phyloP scores from a whole-genome alignment of 2,888 invertebrate genomes.

The Synanthedon myopaeformis region DNA sequence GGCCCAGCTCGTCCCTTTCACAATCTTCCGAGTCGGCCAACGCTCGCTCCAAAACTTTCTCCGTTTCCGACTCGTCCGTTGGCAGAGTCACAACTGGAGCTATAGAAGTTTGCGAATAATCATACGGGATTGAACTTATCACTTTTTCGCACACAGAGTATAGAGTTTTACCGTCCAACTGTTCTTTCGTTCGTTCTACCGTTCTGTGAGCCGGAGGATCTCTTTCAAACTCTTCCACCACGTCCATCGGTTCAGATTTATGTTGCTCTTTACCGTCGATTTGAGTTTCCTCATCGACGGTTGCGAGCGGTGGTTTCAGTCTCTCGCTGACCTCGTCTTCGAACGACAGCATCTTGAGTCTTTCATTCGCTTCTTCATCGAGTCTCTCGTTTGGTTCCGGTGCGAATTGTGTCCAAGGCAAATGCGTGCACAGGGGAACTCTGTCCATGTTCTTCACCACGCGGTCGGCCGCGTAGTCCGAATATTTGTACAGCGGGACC shows the following conservation, averaged over 20 bases:
- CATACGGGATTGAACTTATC: conserved; percentile 24
- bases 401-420: conserved; percentile 52
- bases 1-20: conserved; percentile 27
- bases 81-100: conserved; percentile 35
- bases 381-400: conserved; percentile 26
- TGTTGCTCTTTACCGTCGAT: conserved; percentile 10
- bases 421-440: conserved; percentile 38
- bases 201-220: conserved; percentile 43
- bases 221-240: conserved; percentile 18
- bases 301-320: conserved; percentile 39
- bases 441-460: conserved; percentile 52
- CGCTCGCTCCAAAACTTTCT: conserved; percentile 11
- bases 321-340: conserved; percentile 43
- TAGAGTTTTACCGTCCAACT: conserved; percentile 28
- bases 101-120: conserved; percentile 25
- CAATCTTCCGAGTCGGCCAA: conserved; percentile 11
- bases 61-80: conserved; percentile 8
- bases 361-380: conserved; percentile 4
- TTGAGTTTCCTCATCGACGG: conserved; percentile 30
- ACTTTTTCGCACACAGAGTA: conserved; percentile 24
- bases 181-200: conserved; percentile 53
- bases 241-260: conserved; percentile 6
- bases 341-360: conserved; percentile 6
- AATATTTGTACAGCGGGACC: conserved; percentile 58
- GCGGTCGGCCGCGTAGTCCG: conserved; percentile 60